Conservation (phyloP, 2,113 vertebrate genomes). For the Peromyscus leucopus region DNA sequence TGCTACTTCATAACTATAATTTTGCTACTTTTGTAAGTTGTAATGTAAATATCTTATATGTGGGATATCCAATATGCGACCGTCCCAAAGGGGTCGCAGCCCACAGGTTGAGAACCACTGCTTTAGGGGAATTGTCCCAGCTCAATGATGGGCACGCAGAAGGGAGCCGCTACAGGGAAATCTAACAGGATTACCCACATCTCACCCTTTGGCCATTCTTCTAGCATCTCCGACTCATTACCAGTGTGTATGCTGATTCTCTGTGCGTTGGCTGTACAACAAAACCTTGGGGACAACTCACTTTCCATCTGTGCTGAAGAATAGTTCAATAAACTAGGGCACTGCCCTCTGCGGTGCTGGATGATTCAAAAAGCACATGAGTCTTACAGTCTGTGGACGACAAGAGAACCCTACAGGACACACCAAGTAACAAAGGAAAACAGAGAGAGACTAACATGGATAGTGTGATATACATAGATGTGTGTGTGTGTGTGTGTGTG, state of each 20-base stretch:
- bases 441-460: not conserved
- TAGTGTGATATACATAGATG: not conserved
- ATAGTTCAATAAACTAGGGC: not conserved
- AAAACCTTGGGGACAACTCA: not conserved
- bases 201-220: not conserved
- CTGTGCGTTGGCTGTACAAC: too few relatives aligned
- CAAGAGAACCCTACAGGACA: not conserved
- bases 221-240: too few relatives aligned
- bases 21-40: not conserved
- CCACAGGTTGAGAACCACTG: not conserved
- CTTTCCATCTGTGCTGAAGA: not conserved
- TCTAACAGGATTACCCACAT: not conserved
- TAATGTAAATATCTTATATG: not conserved
- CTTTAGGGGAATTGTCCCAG: not conserved
- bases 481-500: not conserved
- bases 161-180: not conserved
- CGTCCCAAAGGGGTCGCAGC: not conserved
- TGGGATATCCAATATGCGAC: not conserved
- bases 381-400: not conserved
- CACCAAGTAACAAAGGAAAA: not conserved
- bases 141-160: too few relatives aligned
- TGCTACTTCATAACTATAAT: not conserved
- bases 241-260: not conserved
- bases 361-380: not conserved
- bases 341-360: not conserved